Conservation (phyloP, 1,140 invertebrate species). For the Drosophila ironensis region DNA sequence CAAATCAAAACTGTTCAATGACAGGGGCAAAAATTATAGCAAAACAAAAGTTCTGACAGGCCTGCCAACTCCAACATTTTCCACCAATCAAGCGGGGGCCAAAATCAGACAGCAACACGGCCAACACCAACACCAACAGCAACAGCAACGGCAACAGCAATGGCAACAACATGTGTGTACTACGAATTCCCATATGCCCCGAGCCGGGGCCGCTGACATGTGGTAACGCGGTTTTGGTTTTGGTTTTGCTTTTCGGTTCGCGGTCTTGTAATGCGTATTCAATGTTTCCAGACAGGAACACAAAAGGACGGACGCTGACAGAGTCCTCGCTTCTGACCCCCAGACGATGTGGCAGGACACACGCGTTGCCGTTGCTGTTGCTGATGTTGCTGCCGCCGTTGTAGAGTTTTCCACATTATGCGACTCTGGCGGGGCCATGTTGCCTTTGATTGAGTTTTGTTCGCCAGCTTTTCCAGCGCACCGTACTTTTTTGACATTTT, state of each 20-base stretch:
- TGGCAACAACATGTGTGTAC: conserved; percentile 61
- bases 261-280: conserved; percentile 79
- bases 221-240: conserved; percentile 78
- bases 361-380: conserved; percentile 49
- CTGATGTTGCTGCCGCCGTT: not conserved
- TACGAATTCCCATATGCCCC: conserved; percentile 74
- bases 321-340: conserved; percentile 61
- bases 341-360: conserved; percentile 64
- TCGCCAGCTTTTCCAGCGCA: conserved; percentile 61
- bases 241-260: conserved; percentile 68
- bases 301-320: conserved; percentile 45
- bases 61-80: conserved; percentile 44
- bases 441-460: conserved; percentile 74
- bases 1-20: conserved; percentile 66
- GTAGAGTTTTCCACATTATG: conserved; percentile 71
- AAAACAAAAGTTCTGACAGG: conserved; percentile 64
- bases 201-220: conserved; percentile 65
- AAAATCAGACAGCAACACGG: conserved; percentile 59
- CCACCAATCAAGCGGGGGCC: conserved; percentile 65
- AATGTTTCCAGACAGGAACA: conserved; percentile 68
- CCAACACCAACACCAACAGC: conserved; percentile 25
- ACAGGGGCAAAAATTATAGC: conserved; percentile 70
- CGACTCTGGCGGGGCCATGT: conserved; percentile 56
- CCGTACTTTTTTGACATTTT: conserved; percentile 66
- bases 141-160: conserved; percentile 31